Conservation (phyloP, 1,140 invertebrate genomes). For the Drosophila bocqueti region DNA sequence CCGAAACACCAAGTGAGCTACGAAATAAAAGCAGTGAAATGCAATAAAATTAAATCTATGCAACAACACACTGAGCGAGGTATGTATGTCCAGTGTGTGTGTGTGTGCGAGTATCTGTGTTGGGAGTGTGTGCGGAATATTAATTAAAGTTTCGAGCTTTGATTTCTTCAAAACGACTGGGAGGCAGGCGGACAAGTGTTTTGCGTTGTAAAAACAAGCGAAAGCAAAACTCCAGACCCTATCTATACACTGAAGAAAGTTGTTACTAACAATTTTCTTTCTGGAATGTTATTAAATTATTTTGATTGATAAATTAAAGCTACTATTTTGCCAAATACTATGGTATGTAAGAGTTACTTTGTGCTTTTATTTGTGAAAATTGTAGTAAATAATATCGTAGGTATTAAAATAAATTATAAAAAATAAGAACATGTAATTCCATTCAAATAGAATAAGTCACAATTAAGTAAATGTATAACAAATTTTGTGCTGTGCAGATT, state of each 20-base stretch:
- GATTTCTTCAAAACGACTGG: slow-evolving; percentile 66
- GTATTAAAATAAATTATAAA: not conserved
- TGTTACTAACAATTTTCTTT: not conserved
- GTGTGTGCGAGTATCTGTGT: slow-evolving; percentile 15
- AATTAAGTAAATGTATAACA: not conserved
- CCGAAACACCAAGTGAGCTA: slow-evolving; percentile 20
- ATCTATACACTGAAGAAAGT: slow-evolving; percentile 22
- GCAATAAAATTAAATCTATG: slow-evolving; percentile 43
- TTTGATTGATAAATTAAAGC: too few relatives aligned
- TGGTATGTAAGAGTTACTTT: too few relatives aligned
- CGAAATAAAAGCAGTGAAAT: slow-evolving; percentile 38
- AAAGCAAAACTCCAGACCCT: slow-evolving; percentile 55
- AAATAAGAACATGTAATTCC: not conserved
- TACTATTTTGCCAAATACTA: too few relatives aligned
- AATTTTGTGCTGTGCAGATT: not conserved
- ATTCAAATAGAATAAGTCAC: not conserved
- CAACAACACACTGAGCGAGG: slow-evolving; percentile 49
- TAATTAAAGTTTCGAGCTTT: slow-evolving; percentile 79
- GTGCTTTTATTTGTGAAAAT: too few relatives aligned
- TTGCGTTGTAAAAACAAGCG: slow-evolving; percentile 79
- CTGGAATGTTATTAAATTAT: too few relatives aligned
- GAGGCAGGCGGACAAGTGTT: slow-evolving; percentile 65
- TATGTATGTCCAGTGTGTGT: slow-evolving; percentile 22
- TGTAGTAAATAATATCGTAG: too few relatives aligned
- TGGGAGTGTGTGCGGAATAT: slow-evolving; percentile 69